These are phyloP conservation scores for Euproctis similis DNA, from an alignment of 2,888 invertebrate species.

Conservation along the genomic window DNA sequence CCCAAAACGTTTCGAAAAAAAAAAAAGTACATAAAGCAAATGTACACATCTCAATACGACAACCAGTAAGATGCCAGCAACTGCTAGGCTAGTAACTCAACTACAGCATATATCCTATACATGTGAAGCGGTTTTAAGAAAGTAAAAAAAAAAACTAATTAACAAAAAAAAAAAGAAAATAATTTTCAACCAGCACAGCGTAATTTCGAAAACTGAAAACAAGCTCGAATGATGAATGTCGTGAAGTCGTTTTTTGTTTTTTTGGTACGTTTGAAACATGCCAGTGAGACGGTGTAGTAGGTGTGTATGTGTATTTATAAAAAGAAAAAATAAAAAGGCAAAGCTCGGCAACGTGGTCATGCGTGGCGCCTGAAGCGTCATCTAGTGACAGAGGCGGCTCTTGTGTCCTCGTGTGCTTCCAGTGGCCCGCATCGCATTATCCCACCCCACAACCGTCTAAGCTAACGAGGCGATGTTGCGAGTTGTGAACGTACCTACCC, in stretches of 20 bases:
- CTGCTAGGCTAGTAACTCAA: slow-evolving; percentile 40
- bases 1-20: slow-evolving; percentile 24
- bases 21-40: slow-evolving; percentile 29
- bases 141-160: too few species aligned
- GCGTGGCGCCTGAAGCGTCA: slow-evolving; percentile 29
- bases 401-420: slow-evolving; percentile 69
- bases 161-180: too few species aligned
- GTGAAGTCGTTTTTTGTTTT: slow-evolving; percentile 37
- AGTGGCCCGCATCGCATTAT: slow-evolving; percentile 55
- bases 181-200: slow-evolving; percentile 56
- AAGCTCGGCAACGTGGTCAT: slow-evolving; percentile 35
- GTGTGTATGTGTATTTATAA: slow-evolving; percentile 18
- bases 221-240: slow-evolving; percentile 59
- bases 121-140: slow-evolving; percentile 48
- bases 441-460: slow-evolving; percentile 16
- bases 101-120: slow-evolving; percentile 41
- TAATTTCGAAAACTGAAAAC: slow-evolving; percentile 46
- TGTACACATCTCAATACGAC: slow-evolving; percentile 31
- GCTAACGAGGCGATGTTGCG: slow-evolving; percentile 8
- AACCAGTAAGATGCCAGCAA: slow-evolving; percentile 30
- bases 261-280: slow-evolving; percentile 32
- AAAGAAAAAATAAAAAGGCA: slow-evolving; percentile 17
- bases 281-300: slow-evolving; percentile 28
- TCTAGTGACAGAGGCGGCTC: slow-evolving; percentile 43
- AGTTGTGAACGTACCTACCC: slow-evolving; percentile 1